A percentile compares a stretch with the other conserved stretches of the same genome.
These are phyloP conservation scores for Luscinia luscinia DNA, from an alignment of 2,797 vertebrate species.

Conservation along the genomic window DNA sequence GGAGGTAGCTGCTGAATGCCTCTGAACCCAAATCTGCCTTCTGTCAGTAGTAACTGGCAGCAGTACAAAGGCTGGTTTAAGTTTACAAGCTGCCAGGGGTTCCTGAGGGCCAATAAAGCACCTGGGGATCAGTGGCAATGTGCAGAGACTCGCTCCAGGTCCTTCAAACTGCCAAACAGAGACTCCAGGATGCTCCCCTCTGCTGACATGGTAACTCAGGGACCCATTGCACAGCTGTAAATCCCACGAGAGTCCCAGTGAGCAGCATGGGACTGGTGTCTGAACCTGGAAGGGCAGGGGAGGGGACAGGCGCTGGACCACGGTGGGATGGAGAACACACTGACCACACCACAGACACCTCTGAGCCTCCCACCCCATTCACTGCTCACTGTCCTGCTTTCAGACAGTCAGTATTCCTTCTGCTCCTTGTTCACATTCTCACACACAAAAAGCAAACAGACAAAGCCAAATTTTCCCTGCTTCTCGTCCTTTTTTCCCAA, in stretches of 20 bases:
- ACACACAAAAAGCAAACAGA: background rate
- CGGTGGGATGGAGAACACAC: background rate
- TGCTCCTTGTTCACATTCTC: background rate
- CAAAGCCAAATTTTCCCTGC: background rate
- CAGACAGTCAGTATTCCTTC: background rate
- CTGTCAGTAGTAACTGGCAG: background rate
- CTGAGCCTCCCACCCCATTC: background rate
- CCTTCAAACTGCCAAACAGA: background rate
- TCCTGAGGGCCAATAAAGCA: slow-evolving; percentile 1
- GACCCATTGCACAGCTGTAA: background rate
- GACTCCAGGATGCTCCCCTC: background rate
- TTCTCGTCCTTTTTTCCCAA: background rate
- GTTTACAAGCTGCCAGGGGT: background rate
- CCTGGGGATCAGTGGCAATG: background rate
- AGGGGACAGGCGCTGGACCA: background rate
- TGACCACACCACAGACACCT: background rate
- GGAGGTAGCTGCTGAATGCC: background rate
- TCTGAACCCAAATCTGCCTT: background rate
- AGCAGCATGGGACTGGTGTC: background rate
- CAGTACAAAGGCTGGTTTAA: background rate
- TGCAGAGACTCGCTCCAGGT: background rate
- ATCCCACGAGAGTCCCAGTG: background rate
- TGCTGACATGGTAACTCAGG: background rate
- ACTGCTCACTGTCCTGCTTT: background rate
- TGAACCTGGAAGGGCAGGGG: background rate